These are phyloP conservation scores for Rynchops niger DNA, from an alignment of 2,113 vertebrate genomes.

Conservation along the genomic window DNA sequence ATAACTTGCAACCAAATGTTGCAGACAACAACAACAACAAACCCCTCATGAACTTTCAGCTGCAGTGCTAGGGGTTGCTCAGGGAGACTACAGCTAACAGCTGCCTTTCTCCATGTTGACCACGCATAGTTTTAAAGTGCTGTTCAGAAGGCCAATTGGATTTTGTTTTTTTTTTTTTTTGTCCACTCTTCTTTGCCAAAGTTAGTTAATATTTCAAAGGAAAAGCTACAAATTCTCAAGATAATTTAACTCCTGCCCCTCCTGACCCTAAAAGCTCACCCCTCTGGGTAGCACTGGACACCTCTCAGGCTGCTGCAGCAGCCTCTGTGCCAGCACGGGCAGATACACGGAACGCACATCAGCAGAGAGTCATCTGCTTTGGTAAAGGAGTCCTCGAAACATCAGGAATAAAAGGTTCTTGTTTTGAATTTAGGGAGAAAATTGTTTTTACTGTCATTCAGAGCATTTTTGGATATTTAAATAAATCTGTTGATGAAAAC, in stretches of 20 bases:
- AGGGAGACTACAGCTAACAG: neutral
- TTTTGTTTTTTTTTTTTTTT: rapidly evolving
- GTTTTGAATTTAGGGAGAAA: neutral
- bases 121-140: neutral
- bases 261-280: neutral
- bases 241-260: neutral
- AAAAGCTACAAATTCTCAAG: neutral
- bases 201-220: neutral
- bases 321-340: neutral
- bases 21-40: neutral
- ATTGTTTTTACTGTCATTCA: neutral
- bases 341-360: neutral
- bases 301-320: neutral
- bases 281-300: neutral
- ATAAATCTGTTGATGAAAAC: neutral
- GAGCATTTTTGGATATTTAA: neutral
- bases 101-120: neutral
- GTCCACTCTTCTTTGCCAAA: neutral
- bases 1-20: neutral
- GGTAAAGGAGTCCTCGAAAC: neutral
- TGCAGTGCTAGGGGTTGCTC: neutral
- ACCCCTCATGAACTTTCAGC: neutral
- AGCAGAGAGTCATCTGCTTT: neutral
- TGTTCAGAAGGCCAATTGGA: neutral
- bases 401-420: neutral